A percentile compares a stretch with the other conserved stretches of the same genome.
Evolutionary conservation across 2,888 invertebrate species (phyloP).

Genomic region (Scaptomyza flava): DNA sequence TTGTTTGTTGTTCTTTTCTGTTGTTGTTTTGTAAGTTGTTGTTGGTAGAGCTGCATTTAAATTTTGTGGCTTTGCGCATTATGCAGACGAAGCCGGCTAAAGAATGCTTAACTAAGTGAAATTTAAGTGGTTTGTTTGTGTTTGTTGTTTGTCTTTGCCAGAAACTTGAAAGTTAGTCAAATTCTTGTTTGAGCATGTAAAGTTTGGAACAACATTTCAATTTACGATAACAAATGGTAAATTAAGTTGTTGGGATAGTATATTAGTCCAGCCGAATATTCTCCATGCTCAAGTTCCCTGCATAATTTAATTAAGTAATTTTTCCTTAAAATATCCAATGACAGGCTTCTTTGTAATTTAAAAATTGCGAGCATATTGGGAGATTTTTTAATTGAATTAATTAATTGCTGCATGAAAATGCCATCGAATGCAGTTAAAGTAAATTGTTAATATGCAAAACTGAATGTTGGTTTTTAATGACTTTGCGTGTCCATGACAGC

Average conservation of each 20-base stretch:
- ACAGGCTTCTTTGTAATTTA: not conserved
- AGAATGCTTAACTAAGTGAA: conserved; percentile 56
- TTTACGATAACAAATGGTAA: not conserved
- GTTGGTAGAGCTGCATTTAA: not conserved
- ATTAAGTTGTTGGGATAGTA: not conserved
- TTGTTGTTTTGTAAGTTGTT: not conserved
- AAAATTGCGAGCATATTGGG: conserved; percentile 27
- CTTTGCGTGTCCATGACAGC: conserved; percentile 9
- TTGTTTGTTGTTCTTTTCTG: conserved; percentile 33
- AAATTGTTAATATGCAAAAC: conserved; percentile 5
- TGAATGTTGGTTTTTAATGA: conserved; percentile 30
- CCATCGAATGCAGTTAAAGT: conserved; percentile 4
- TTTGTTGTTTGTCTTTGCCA: conserved; percentile 28
- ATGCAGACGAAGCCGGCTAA: conserved; percentile 10
- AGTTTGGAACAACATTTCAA: not conserved
- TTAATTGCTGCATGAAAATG: conserved; percentile 4
- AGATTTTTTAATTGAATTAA: conserved; percentile 45
- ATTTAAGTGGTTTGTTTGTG: conserved; percentile 49
- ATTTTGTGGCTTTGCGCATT: conserved; percentile 15
- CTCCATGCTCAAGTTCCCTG: not conserved
- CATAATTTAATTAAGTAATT: not conserved
- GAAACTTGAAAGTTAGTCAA: conserved; percentile 10
- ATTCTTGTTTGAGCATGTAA: not conserved
- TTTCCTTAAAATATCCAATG: conserved; percentile 6
- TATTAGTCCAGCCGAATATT: too few relatives aligned